These are phyloP conservation scores for Leucophenga montana DNA, from an alignment of 2,888 invertebrate species.

Conservation along the genomic window DNA sequence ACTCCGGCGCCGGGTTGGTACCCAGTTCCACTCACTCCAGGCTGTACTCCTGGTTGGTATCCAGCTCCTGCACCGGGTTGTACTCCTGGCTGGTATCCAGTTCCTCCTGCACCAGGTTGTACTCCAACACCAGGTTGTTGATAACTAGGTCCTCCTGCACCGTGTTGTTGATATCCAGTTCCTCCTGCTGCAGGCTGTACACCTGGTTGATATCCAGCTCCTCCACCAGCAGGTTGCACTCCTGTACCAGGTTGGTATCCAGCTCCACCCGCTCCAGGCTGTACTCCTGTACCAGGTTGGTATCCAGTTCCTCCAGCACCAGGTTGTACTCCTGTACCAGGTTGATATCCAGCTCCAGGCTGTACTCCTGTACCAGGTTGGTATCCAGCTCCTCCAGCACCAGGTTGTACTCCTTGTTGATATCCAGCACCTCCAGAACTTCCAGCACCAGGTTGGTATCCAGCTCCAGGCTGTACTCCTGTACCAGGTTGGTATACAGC, in stretches of 20 bases:
- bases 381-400: not conserved
- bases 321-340: not conserved
- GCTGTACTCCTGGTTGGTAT: slow-evolving; percentile 24
- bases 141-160: slow-evolving; percentile 1
- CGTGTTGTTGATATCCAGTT: not conserved
- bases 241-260: slow-evolving; percentile 15
- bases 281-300: not conserved
- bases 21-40: slow-evolving; percentile 19
- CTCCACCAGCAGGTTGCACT: slow-evolving; percentile 13
- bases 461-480: slow-evolving; percentile 10
- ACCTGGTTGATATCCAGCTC: not conserved
- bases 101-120: slow-evolving; percentile 25
- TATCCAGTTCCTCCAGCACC: not conserved
- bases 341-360: not conserved
- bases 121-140: slow-evolving; percentile 17
- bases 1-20: slow-evolving; percentile 25
- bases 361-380: slow-evolving; percentile 29
- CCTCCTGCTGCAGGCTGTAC: not conserved
- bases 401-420: not conserved
- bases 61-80: slow-evolving; percentile 29
- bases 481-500: slow-evolving; percentile 28
- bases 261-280: not conserved
- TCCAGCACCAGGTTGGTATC: not conserved
- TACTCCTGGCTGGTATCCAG: slow-evolving; percentile 2
- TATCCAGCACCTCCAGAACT: not conserved